phyloP scores from a whole-genome alignment of 2,797 vertebrate species.

The Hyperoplus immaculatus region DNA sequence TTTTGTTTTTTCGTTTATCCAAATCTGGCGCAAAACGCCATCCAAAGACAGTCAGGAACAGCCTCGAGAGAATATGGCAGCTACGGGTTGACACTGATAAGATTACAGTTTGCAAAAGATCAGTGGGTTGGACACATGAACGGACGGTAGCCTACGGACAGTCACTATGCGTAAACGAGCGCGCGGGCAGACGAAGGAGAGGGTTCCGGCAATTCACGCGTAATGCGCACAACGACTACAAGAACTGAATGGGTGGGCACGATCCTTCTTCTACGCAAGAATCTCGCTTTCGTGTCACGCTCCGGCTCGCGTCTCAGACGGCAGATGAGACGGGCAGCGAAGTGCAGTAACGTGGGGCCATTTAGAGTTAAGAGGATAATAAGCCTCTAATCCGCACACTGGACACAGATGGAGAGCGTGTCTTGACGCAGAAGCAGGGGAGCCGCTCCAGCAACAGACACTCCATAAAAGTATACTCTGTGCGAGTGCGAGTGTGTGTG shows the following conservation, averaged over 20 bases:
- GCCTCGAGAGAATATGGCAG: constrained; percentile 61
- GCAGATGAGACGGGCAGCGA: constrained; percentile 58
- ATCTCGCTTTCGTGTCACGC: constrained; percentile 47
- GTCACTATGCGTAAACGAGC: constrained; percentile 22
- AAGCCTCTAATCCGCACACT: constrained; percentile 84
- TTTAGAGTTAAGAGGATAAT: constrained; percentile 89
- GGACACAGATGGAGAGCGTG: constrained; percentile 83
- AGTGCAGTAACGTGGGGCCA: constrained; percentile 76
- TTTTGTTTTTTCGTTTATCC: constrained; percentile 7
- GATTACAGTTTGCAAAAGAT: constrained; percentile 83
- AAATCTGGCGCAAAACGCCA: constrained; percentile 43
- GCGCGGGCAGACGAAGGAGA: constrained; percentile 36
- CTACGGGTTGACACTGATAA: constrained; percentile 75
- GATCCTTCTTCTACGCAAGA: constrained; percentile 53
- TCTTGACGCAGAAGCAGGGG: constrained; percentile 72
- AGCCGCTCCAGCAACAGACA: constrained; percentile 40
- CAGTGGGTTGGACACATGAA: constrained; percentile 68
- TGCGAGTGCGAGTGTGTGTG: constrained; percentile 4
- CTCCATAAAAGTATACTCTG: constrained; percentile 9
- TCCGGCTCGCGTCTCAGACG: constrained; percentile 39
- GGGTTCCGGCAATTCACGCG: constrained; percentile 34
- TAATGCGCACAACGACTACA: constrained; percentile 45
- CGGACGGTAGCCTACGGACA: constrained; percentile 25
- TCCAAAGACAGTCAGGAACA: constrained; percentile 41
- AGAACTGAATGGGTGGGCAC: constrained; percentile 18